Percentiles rank a stretch among this genome's conserved stretches.
phyloP scores from a whole-genome alignment of 2,113 vertebrate species.

The Toxotes jaculatrix region DNA sequence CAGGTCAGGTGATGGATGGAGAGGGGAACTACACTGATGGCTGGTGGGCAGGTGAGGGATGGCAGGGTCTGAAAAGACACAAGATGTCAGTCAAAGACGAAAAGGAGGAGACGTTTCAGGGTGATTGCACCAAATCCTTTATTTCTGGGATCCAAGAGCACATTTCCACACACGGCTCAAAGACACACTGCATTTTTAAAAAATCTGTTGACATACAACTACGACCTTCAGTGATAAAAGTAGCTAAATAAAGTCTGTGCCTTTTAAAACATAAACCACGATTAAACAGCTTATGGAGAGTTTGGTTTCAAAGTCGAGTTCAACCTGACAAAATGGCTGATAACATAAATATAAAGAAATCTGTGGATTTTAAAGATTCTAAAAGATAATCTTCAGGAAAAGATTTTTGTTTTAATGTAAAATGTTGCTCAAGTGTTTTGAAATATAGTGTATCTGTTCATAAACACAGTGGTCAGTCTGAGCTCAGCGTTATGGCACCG shows the following conservation, averaged over 20 bases:
- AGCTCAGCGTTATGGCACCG: conserved; percentile 68
- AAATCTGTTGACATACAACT: conserved; percentile 37
- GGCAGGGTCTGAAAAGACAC: conserved; percentile 32
- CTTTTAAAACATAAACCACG: conserved; percentile 39
- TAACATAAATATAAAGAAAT: conserved; percentile 14
- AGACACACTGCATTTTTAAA: conserved; percentile 66
- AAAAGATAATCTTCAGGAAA: conserved; percentile 1
- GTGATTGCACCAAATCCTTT: conserved; percentile 81
- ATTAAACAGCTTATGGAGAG: conserved; percentile 11
- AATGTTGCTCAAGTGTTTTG: conserved; percentile 1
- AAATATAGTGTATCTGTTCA: background rate
- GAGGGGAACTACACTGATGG: conserved; percentile 10
- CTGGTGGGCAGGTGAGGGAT: conserved; percentile 21
- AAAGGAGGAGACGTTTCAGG: background rate
- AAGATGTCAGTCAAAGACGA: background rate
- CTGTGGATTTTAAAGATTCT: conserved; percentile 30
- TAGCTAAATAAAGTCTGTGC: conserved; percentile 69
- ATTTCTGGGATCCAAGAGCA: conserved; percentile 77
- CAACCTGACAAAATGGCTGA: background rate
- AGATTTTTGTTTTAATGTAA: background rate
- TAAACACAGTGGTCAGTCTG: conserved; percentile 21
- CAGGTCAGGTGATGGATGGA: background rate
- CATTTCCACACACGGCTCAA: conserved; percentile 69
- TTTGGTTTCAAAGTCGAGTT: conserved; percentile 47
- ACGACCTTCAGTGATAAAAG: conserved; percentile 69